These are phyloP conservation scores for Galeopterus variegatus DNA, from an alignment of 2,113 vertebrate species.

Conservation along the genomic window DNA sequence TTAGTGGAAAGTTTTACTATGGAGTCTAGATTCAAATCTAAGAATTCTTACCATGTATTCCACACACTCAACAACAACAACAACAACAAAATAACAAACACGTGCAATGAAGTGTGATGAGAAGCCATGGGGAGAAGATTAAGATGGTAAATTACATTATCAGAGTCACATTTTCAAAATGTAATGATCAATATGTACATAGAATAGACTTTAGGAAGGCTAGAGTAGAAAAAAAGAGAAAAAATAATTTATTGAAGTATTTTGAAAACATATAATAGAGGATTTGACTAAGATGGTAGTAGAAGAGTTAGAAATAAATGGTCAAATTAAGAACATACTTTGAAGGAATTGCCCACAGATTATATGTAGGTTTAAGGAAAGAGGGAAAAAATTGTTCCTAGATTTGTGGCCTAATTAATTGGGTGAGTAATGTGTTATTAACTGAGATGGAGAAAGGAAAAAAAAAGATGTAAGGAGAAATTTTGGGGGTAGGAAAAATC, in stretches of 20 bases:
- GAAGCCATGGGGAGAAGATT: background rate
- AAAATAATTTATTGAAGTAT: background rate
- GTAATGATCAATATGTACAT: background rate
- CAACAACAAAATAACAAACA: too few relatives aligned
- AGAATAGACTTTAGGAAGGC: background rate
- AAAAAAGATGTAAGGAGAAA: background rate
- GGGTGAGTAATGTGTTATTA: background rate
- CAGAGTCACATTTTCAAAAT: constrained; percentile 22
- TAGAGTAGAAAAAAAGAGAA: background rate
- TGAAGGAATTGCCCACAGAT: background rate
- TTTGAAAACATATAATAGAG: background rate
- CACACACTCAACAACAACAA: too few relatives aligned
- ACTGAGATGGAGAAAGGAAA: background rate
- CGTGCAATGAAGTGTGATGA: background rate
- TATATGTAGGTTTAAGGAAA: background rate
- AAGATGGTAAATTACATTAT: background rate
- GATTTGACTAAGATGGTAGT: background rate
- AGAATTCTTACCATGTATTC: background rate
- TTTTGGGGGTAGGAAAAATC: background rate
- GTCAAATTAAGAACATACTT: background rate
- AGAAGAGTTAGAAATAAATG: background rate
- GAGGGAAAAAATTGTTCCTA: background rate
- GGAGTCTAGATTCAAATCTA: background rate
- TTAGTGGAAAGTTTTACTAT: background rate
- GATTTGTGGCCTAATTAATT: background rate